Conservation (phyloP, 2,888 invertebrate genomes). For the Monopis laevigella region DNA sequence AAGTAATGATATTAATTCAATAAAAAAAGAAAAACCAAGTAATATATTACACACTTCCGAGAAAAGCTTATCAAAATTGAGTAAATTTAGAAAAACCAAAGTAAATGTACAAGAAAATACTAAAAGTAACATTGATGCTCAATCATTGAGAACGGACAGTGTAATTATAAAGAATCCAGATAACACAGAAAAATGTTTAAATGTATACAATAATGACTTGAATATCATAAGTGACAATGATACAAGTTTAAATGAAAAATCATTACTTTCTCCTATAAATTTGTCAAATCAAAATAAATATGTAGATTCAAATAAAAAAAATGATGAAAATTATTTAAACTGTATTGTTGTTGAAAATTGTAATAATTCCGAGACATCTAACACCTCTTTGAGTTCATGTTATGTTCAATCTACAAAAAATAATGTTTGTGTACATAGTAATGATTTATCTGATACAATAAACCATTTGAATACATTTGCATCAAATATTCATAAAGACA, state of each 20-base stretch:
- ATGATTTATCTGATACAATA: no score
- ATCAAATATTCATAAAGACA: no score
- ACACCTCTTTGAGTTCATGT: no score
- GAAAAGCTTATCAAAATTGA: conserved; percentile 42
- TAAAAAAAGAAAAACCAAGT: conserved; percentile 27
- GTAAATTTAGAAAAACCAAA: conserved; percentile 48
- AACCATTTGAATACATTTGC: no score
- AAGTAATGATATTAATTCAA: no score
- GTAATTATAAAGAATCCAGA: conserved; percentile 62
- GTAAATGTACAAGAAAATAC: conserved; percentile 21
- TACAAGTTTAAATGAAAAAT: not conserved
- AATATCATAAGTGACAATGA: not conserved
- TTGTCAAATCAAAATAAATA: conserved; percentile 15
- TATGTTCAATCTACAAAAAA: no score
- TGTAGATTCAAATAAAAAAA: no score
- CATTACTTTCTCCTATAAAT: conserved; percentile 14
- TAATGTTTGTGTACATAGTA: no score
- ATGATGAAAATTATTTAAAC: no score
- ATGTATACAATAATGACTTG: not conserved
- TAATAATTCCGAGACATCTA: no score
- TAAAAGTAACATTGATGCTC: conserved; percentile 16
- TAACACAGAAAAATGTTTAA: conserved; percentile 27
- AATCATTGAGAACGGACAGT: conserved; percentile 44
- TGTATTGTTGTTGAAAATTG: no score
- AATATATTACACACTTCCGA: no score